A percentile compares a stretch with the other conserved stretches of the same genome.
phyloP scores from a whole-genome alignment of 30 jellyfish, hydroid and myxozoan genomes.

The Aurelia sp. region DNA sequence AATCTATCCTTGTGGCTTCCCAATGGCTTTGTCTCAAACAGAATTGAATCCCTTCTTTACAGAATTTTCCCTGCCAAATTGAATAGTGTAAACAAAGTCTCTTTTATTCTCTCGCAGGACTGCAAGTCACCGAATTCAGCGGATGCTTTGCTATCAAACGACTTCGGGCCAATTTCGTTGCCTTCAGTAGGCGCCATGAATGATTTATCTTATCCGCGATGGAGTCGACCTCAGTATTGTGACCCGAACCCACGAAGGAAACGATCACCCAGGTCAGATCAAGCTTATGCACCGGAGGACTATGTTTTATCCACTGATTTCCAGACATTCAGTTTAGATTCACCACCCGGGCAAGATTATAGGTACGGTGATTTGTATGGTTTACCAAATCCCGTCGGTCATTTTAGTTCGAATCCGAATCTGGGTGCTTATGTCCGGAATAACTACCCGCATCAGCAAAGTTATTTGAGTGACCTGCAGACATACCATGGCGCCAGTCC shows the following conservation, averaged over 20 bases:
- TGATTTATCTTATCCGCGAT: slow-evolving; percentile 54
- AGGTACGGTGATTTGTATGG: slow-evolving; percentile 56
- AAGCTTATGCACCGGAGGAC: slow-evolving; percentile 49
- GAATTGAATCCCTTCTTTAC: too few species aligned
- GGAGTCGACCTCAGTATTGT: slow-evolving; percentile 59
- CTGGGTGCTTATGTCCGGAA: slow-evolving; percentile 72
- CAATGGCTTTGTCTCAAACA: too few species aligned
- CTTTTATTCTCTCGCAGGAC: slow-evolving; percentile 12
- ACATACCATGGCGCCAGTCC: slow-evolving; percentile 78
- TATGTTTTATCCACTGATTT: slow-evolving; percentile 45
- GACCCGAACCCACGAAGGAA: slow-evolving; percentile 57
- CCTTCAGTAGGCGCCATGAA: slow-evolving; percentile 63
- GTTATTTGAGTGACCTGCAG: slow-evolving; percentile 75
- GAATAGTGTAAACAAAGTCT: too few species aligned
- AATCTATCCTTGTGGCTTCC: too few species aligned
- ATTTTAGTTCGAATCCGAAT: slow-evolving; percentile 59
- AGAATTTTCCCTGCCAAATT: too few species aligned
- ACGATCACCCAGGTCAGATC: slow-evolving; percentile 54
- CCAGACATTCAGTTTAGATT: slow-evolving; percentile 59
- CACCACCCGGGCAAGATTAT: slow-evolving; percentile 70
- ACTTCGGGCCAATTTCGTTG: slow-evolving; percentile 42
- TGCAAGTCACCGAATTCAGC: slow-evolving; percentile 64
- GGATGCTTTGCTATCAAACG: slow-evolving; percentile 54
- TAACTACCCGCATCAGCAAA: slow-evolving; percentile 58
- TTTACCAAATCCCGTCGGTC: slow-evolving; percentile 58